A percentile compares a stretch with the other conserved stretches of the same genome.
Conservation (phyloP, 2,797 vertebrate genomes). For the Poliocrania exsul region DNA sequence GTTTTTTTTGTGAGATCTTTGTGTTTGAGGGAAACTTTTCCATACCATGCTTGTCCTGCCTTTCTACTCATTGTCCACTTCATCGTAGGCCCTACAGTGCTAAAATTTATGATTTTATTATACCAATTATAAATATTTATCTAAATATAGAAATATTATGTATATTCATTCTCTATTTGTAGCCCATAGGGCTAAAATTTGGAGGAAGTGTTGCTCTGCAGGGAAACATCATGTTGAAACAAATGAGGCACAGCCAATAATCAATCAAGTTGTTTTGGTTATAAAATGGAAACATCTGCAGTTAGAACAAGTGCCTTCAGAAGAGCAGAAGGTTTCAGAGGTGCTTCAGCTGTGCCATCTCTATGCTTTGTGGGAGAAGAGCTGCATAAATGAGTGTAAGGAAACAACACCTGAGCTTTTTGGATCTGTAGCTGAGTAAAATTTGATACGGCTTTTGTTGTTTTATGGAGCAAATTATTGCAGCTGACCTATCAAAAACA, state of each 20-base stretch:
- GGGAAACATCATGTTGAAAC: not conserved
- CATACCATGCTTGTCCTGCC: accelerated
- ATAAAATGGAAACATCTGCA: not conserved
- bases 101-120: not conserved
- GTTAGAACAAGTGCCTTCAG: not conserved
- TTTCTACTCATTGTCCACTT: not conserved
- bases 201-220: too few species aligned
- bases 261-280: not conserved
- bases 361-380: accelerated
- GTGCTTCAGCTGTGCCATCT: accelerated
- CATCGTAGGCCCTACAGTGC: not conserved
- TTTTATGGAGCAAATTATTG: not conserved
- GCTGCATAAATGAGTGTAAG: not conserved
- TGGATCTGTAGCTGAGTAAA: not conserved
- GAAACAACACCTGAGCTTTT: not conserved
- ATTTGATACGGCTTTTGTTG: not conserved
- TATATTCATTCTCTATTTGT: not conserved
- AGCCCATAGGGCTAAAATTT: not conserved
- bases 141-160: not conserved
- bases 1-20: not conserved
- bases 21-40: not conserved
- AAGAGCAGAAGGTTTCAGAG: not conserved
- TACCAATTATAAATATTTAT: not conserved
- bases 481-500: accelerated
- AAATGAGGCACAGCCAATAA: not conserved